Conservation (phyloP, 2,888 invertebrate species). For the Idaea dimidiata region DNA sequence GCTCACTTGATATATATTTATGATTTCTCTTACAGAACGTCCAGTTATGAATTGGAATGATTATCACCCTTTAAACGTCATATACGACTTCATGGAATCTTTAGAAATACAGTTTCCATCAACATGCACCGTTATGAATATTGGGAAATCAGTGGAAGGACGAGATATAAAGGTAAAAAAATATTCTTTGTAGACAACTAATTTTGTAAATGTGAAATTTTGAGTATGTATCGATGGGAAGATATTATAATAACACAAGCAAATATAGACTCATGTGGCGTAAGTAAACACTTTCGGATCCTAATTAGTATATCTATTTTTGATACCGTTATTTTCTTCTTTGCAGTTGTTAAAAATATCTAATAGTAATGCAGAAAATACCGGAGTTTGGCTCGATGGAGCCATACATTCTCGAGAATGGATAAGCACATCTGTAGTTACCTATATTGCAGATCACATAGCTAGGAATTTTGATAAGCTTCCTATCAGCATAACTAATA, state of each 20-base stretch:
- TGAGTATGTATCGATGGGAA: too few species aligned
- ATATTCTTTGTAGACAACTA: too few species aligned
- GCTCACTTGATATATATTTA: conserved; percentile 20
- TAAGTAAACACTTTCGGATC: neutral
- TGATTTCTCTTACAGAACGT: conserved; percentile 41
- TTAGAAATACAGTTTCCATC: conserved; percentile 86
- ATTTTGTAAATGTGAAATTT: too few species aligned
- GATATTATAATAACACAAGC: too few species aligned
- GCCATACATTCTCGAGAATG: conserved; percentile 95
- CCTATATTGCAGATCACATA: conserved; percentile 87
- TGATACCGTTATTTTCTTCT: neutral
- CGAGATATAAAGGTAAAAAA: conserved; percentile 84
- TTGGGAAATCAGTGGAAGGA: conserved; percentile 88
- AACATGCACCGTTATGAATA: conserved; percentile 85
- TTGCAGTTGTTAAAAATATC: conserved; percentile 83
- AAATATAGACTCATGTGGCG: neutral
- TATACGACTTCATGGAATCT: conserved; percentile 86
- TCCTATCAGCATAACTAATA: conserved; percentile 85
- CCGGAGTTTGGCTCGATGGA: conserved; percentile 88
- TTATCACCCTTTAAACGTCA: conserved; percentile 85
- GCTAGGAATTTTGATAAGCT: conserved; percentile 84
- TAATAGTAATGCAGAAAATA: conserved; percentile 83
- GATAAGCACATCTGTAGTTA: conserved; percentile 89
- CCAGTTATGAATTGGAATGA: conserved; percentile 85
- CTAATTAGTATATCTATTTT: neutral